Evolutionary conservation across 1,140 invertebrate genomes (phyloP).

Genomic region (Drosophila nannoptera): DNA sequence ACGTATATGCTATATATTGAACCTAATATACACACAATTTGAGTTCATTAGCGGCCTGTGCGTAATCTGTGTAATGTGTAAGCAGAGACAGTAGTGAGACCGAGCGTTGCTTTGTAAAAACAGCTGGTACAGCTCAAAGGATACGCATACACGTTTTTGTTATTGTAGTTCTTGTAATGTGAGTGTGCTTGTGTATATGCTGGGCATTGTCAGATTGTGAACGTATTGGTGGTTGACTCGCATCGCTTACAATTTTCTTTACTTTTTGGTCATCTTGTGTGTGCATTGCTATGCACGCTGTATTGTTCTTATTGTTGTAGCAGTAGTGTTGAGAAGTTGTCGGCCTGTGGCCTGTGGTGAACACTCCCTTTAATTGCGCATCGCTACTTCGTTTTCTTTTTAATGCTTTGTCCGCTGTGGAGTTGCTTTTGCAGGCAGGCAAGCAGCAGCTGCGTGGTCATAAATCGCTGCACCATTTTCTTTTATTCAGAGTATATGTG

Average conservation of each 20-base stretch:
- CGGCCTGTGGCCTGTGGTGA: conserved; percentile 27
- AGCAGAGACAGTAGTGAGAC: conserved; percentile 2
- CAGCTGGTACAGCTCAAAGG: conserved; percentile 68
- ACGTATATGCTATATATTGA: neutral
- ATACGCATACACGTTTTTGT: conserved; percentile 33
- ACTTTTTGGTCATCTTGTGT: conserved; percentile 23
- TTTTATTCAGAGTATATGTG: conserved; percentile 32
- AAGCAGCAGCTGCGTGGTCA: conserved; percentile 26
- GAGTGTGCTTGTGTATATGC: conserved; percentile 7
- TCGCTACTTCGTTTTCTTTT: conserved; percentile 50
- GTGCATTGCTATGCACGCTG: conserved; percentile 67
- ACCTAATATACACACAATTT: conserved; percentile 37
- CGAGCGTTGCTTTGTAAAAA: conserved; percentile 45
- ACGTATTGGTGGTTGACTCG: conserved; percentile 55
- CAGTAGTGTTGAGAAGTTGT: conserved; percentile 35
- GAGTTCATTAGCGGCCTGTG: conserved; percentile 36
- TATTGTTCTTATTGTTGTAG: conserved; percentile 24
- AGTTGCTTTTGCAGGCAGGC: neutral
- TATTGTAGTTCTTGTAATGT: conserved; percentile 23
- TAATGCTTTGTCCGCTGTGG: conserved; percentile 11
- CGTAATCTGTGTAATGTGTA: conserved; percentile 5
- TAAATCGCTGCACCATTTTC: conserved; percentile 74
- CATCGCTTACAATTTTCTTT: conserved; percentile 49
- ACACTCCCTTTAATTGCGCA: conserved; percentile 68
- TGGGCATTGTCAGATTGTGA: conserved; percentile 1